Evolutionary conservation across 2,888 invertebrate genomes (phyloP), one percentile per base, ranked within the genome.

Genomic region (Lasioglossum morio): DNA sequence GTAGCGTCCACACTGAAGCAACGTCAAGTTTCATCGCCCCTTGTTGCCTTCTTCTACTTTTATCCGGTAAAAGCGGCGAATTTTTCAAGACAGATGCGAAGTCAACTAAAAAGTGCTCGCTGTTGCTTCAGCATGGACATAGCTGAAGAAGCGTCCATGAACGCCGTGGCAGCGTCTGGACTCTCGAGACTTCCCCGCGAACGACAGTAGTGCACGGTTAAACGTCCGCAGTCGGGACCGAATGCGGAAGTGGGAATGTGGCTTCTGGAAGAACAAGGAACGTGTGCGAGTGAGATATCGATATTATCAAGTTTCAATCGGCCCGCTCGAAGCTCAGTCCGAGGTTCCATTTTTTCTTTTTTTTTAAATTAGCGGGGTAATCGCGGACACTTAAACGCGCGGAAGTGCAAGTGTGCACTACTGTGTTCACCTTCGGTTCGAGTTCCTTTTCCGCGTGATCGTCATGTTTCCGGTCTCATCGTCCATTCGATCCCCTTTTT

Each of bases 391-490:
- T 23, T 57, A 57, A 57, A 57, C 10, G 53, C 4, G 57, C n/a
- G 57, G n/a, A 57, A 0, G 57, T 23, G 3, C n/a, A 12, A 12
- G 53, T 3, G 53, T 23, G 53, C 53, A 53, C 53, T 23, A 23
- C 23, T 53, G 14, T 73, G 14, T 16, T 46, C 72, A 10, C 23
- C 63, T 57, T 40, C 43, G 72, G 37, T 23, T 16, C 77, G 43
- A 53, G 40, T 79, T 63, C 53, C 60, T 37, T 30, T 63, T 23
- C 37, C 37, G 34, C 34, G 34, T 34, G 10, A 74, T 34, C 83
- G 53, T 72, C 74, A 48, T 69, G 86, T 76, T 73, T 69, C 83
- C 66, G 72, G 76, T 82, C 83, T 87, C 79, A 57, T 70, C 66
- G 78, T 23, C 72, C 69, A 76, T 72, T 81, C 79, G 48, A 77